Conservation (phyloP, 2,888 invertebrate species). For the Sicus ferrugineus region DNA sequence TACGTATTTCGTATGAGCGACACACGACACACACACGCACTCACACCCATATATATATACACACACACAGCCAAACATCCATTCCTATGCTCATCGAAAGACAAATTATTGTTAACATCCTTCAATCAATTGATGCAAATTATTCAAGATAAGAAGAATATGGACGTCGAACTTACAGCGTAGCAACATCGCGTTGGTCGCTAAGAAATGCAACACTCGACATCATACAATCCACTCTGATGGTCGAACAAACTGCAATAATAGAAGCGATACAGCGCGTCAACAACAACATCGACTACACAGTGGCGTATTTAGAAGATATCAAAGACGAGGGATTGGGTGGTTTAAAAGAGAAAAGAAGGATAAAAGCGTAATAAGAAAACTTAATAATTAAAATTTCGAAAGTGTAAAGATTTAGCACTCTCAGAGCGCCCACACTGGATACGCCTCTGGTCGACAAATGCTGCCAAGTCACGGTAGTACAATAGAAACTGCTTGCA, state of each 20-base stretch:
- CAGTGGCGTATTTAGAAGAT: background rate
- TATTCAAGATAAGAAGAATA: slow-evolving; percentile 25
- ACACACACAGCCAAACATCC: background rate
- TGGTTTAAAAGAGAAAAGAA: too few species aligned
- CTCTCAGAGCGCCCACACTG: too few species aligned
- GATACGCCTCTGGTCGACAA: too few species aligned
- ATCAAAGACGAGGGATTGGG: background rate
- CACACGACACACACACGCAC: background rate
- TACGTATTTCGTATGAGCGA: too few species aligned
- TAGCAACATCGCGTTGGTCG: background rate
- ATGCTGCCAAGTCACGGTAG: too few species aligned
- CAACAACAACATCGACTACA: background rate
- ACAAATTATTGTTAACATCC: slow-evolving; percentile 24
- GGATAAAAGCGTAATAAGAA: too few species aligned
- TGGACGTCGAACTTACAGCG: slow-evolving; percentile 3
- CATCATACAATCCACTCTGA: too few species aligned
- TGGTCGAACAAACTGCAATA: too few species aligned
- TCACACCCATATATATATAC: background rate
- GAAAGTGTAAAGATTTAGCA: too few species aligned
- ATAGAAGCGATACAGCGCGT: too few species aligned
- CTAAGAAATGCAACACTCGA: background rate
- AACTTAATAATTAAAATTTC: too few species aligned
- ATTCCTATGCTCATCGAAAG: background rate
- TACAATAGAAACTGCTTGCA: too few species aligned
- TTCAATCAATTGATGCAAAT: slow-evolving; percentile 32